Percentiles rank a stretch among this genome's conserved stretches.
phyloP scores from a whole-genome alignment of 2,113 vertebrate genomes.

The Circaetus cinerascens region DNA sequence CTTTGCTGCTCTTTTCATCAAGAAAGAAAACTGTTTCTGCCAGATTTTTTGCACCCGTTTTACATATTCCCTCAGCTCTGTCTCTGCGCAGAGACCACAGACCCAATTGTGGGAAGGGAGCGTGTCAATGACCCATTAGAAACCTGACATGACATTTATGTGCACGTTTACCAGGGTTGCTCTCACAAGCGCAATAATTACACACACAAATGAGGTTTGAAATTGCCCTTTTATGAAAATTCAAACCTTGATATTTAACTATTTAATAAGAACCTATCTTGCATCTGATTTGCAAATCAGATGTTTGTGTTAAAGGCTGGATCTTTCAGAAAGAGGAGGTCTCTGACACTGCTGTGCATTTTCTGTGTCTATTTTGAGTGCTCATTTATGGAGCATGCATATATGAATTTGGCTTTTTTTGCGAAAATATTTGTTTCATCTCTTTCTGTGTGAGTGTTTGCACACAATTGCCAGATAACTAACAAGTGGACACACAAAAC shows the following conservation, averaged over 20 bases:
- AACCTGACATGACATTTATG: slow-evolving; percentile 29
- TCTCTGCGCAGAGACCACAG: background rate
- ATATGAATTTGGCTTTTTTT: background rate
- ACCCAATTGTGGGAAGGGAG: background rate
- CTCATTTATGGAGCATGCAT: background rate
- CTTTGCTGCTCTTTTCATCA: background rate
- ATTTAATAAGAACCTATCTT: slow-evolving; percentile 13
- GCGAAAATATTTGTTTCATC: background rate
- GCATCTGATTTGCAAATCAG: slow-evolving; percentile 39
- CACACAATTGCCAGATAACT: rapidly evolving
- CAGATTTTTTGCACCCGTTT: background rate
- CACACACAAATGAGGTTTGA: slow-evolving; percentile 54
- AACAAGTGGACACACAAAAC: background rate
- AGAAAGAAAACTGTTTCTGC: background rate
- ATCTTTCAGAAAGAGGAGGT: background rate
- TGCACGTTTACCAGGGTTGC: background rate
- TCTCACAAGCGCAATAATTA: slow-evolving; percentile 53
- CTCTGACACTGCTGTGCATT: background rate
- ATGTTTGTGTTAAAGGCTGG: background rate
- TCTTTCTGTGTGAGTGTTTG: background rate
- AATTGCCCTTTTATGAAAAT: slow-evolving; percentile 64
- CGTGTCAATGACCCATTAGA: background rate
- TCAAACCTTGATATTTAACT: slow-evolving; percentile 57
- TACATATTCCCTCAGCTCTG: background rate
- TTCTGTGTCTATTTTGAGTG: background rate